Evolutionary conservation across 2,888 invertebrate species (phyloP), one percentile per base, ranked within the genome.

Genomic region (Tachina fera): DNA sequence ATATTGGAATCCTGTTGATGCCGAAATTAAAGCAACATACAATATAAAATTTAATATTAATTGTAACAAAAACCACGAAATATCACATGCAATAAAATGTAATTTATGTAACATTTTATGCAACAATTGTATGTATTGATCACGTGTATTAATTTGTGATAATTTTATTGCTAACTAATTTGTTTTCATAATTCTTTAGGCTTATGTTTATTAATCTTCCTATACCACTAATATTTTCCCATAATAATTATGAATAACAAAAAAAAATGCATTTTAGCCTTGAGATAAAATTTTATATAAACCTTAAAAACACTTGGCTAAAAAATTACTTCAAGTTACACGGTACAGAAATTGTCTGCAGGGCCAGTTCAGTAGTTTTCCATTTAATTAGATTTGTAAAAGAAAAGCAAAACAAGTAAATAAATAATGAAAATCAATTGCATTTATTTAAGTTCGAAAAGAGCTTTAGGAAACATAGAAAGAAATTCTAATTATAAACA

Each of bases 401-500:
- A 43, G 22, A 13, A 51, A 67, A 41, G 4, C 2, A 31, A 31
- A 31, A 31, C 2, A 65, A 74, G 31, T 41, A 31, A 58, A 74
- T 41, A 31, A 3, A 60, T 51, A 71, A 68, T 43, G 14, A 45
- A 71, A 82, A 70, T 63, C 75, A 70, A 82, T 76, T 53, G 53
- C 63, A 56, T 70, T 70, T 70, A 56, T 70, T n/a, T 75, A 41
- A 56, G 43, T 65, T 45, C n/a, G 60, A 61, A 56, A 61, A 10
- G 1, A 16, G 77, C 72, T 72, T 72, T 22, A 77, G 78, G 83
- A 78, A 83, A 67, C 67, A 41, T 19, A 43, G 39, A 74, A 78
- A 43, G 39, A 74, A 78, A 72, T 78, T 72, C 83, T 78, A 67
- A 77, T 83, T 83, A 83, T 60, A 83, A 83, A 77, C 43, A 58